These are phyloP conservation scores for Rynchops niger DNA, from an alignment of 2,113 vertebrate genomes.

Conservation along the genomic window DNA sequence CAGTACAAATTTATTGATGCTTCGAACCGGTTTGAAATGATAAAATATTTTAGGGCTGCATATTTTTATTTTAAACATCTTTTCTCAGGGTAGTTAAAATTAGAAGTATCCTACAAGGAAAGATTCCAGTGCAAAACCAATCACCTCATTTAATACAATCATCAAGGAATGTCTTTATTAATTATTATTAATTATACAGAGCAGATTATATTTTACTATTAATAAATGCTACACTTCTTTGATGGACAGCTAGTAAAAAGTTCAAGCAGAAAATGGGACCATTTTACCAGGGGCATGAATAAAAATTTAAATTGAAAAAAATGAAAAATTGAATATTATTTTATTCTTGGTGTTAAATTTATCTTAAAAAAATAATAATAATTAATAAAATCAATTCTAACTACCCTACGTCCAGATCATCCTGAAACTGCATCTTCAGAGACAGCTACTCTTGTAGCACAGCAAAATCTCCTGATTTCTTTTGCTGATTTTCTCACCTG, in stretches of 20 bases:
- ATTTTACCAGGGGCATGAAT: background rate
- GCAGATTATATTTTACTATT: constrained; percentile 22
- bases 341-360: background rate
- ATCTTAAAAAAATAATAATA: background rate
- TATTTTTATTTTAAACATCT: constrained; percentile 22
- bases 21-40: constrained; percentile 28
- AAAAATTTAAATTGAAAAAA: too few species aligned
- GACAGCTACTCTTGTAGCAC: background rate
- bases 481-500: background rate
- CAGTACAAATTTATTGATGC: constrained; percentile 24
- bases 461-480: background rate
- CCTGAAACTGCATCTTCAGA: background rate
- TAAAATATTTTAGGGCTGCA: constrained; percentile 18
- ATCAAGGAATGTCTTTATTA: constrained; percentile 13
- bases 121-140: constrained; percentile 14
- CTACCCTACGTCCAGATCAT: background rate
- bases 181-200: constrained; percentile 17
- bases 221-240: background rate
- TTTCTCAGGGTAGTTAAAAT: background rate
- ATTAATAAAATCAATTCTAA: background rate
- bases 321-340: background rate
- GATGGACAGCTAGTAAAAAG: background rate
- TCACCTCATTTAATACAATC: constrained; percentile 8
- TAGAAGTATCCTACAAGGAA: background rate
- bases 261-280: background rate